phyloP scores from a whole-genome alignment of 2,888 invertebrate species.

The Cryptosula pallasiana region DNA sequence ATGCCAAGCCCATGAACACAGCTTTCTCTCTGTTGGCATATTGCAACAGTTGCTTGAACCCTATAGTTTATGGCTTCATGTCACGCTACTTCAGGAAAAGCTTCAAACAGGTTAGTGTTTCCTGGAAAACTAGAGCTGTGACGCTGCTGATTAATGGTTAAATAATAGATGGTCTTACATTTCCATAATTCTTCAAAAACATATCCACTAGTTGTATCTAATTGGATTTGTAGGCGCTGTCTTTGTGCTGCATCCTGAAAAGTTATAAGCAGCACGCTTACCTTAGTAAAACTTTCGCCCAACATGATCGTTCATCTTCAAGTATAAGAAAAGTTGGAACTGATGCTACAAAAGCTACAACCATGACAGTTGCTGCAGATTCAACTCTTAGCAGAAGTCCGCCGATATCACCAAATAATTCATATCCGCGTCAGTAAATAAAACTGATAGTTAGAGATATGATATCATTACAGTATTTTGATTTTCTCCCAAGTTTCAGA shows the following conservation, averaged over 20 bases:
- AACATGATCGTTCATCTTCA: conserved; percentile 1
- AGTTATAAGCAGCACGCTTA: not conserved
- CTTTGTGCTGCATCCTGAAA: not conserved
- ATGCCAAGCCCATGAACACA: conserved; percentile 61
- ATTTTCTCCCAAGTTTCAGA: too few relatives aligned
- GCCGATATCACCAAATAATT: not conserved
- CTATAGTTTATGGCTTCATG: conserved; percentile 70
- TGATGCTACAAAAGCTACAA: not conserved
- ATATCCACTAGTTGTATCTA: too few relatives aligned
- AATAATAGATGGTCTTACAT: too few relatives aligned
- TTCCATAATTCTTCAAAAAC: too few relatives aligned
- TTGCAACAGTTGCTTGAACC: conserved; percentile 69
- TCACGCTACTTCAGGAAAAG: conserved; percentile 63
- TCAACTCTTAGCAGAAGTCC: conserved; percentile 14
- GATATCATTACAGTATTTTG: too few relatives aligned
- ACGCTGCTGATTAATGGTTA: not conserved
- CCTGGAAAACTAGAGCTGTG: not conserved
- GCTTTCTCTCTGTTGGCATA: conserved; percentile 65
- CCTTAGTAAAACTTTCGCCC: not conserved
- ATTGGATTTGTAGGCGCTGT: conserved; percentile 1
- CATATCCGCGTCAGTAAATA: not conserved
- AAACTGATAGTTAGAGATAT: too few relatives aligned
- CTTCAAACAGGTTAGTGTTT: conserved; percentile 37
- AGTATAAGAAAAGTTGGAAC: not conserved
- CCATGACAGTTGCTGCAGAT: conserved; percentile 1